phyloP scores from a whole-genome alignment of 30 jellyfish, hydroid and myxozoan species.

The Nemopilema nomurai region DNA sequence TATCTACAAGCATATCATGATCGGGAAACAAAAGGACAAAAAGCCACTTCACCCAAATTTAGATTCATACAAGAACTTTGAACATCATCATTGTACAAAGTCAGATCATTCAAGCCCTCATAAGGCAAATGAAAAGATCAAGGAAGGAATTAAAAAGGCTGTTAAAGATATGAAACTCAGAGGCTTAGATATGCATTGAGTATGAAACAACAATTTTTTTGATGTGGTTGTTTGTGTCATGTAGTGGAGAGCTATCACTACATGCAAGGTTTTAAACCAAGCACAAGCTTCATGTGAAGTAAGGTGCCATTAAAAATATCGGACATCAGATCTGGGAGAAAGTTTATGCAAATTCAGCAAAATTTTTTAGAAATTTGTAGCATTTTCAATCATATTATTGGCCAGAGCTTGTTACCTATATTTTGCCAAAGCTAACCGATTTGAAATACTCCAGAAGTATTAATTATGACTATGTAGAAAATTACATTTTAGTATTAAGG shows the following conservation, averaged over 20 bases:
- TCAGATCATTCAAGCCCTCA: constrained; percentile 65
- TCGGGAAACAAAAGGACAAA: constrained; percentile 52
- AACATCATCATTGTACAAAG: constrained; percentile 67
- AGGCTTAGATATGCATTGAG: constrained; percentile 89
- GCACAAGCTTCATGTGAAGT: too few relatives aligned
- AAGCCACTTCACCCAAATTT: constrained; percentile 69
- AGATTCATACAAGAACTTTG: constrained; percentile 15
- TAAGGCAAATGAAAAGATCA: constrained; percentile 45
- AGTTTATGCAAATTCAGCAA: too few relatives aligned
- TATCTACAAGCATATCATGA: constrained; percentile 73
- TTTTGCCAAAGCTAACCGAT: too few relatives aligned
- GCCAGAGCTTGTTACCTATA: too few relatives aligned
- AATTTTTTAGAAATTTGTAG: too few relatives aligned
- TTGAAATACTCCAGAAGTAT: too few relatives aligned
- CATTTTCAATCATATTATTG: too few relatives aligned
- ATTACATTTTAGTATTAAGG: too few relatives aligned
- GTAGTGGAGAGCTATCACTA: background rate
- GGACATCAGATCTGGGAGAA: too few relatives aligned
- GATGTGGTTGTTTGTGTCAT: background rate
- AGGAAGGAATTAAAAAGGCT: constrained; percentile 83
- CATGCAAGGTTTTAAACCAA: background rate
- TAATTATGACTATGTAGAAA: too few relatives aligned
- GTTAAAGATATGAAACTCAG: constrained; percentile 75
- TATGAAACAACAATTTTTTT: too few relatives aligned
- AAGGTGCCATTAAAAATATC: too few relatives aligned